These are phyloP conservation scores for Grus americana DNA, from an alignment of 2,113 vertebrate species.

Conservation along the genomic window DNA sequence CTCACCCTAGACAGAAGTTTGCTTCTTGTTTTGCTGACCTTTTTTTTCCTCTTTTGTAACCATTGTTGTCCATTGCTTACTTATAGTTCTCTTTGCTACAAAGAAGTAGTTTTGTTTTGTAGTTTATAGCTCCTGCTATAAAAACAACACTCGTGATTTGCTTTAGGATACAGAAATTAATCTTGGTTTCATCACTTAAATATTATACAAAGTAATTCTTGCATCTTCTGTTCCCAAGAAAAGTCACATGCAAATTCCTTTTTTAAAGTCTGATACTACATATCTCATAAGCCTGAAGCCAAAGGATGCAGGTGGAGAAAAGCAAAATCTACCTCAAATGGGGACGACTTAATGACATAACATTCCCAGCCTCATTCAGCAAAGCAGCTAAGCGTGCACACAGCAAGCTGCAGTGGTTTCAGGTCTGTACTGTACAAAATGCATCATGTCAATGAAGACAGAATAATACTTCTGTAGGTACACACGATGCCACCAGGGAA, in stretches of 20 bases:
- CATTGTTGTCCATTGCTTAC: background rate
- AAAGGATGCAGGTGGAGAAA: background rate
- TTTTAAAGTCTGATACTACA: background rate
- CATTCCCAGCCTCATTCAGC: background rate
- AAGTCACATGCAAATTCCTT: background rate
- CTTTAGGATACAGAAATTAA: background rate
- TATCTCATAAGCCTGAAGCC: background rate
- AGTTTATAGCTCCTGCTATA: background rate
- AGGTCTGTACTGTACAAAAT: background rate
- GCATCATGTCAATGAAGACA: background rate
- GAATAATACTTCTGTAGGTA: background rate
- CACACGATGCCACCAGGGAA: background rate
- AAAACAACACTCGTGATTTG: background rate
- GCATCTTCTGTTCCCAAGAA: background rate
- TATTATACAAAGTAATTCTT: background rate
- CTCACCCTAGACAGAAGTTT: background rate
- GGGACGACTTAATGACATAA: no score
- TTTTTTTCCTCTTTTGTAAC: background rate
- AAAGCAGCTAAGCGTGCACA: background rate
- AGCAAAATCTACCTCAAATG: background rate
- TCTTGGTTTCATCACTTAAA: background rate
- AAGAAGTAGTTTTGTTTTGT: background rate
- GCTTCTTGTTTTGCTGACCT: background rate
- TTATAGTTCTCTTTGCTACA: background rate
- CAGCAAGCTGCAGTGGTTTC: rapidly evolving